Evolutionary conservation across 2,797 vertebrate species (phyloP).

Genomic region (Astyanax mexicanus): DNA sequence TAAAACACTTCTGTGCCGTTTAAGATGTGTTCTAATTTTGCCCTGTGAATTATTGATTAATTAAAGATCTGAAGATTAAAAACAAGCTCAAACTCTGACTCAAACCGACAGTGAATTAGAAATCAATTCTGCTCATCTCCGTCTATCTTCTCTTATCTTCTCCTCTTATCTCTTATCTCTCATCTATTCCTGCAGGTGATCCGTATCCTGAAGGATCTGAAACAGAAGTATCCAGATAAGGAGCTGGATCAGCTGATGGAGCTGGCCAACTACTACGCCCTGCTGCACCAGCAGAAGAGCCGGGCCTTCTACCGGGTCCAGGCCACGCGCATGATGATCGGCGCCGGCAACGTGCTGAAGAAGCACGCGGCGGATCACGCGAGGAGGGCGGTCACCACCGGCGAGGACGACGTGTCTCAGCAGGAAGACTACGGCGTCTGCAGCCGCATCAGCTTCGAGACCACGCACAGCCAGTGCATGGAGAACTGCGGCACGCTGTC

Average conservation of each 20-base stretch:
- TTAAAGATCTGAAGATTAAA: too few relatives aligned
- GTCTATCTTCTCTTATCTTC: background rate
- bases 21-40: too few relatives aligned
- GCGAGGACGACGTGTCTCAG: constrained; percentile 63
- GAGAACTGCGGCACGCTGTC: constrained; percentile 90
- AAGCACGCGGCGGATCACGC: constrained; percentile 86
- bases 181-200: constrained; percentile 77
- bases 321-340: constrained; percentile 94
- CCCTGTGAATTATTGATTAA: too few relatives aligned
- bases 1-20: too few relatives aligned
- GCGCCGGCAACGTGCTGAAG: constrained; percentile 93
- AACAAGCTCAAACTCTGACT: too few relatives aligned
- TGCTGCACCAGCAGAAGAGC: constrained; percentile 97
- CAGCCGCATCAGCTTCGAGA: constrained; percentile 93
- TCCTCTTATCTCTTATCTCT: background rate
- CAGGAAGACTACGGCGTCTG: constrained; percentile 75
- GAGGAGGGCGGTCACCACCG: constrained; percentile 59
- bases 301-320: constrained; percentile 95
- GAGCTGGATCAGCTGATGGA: constrained; percentile 94
- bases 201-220: constrained; percentile 93
- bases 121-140: background rate
- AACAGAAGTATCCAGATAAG: constrained; percentile 94
- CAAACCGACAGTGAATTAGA: too few relatives aligned
- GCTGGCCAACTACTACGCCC: constrained; percentile 90
- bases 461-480: constrained; percentile 90